Evolutionary conservation across 2,113 vertebrate species (phyloP).

Genomic region (Dasyornis broadbenti): DNA sequence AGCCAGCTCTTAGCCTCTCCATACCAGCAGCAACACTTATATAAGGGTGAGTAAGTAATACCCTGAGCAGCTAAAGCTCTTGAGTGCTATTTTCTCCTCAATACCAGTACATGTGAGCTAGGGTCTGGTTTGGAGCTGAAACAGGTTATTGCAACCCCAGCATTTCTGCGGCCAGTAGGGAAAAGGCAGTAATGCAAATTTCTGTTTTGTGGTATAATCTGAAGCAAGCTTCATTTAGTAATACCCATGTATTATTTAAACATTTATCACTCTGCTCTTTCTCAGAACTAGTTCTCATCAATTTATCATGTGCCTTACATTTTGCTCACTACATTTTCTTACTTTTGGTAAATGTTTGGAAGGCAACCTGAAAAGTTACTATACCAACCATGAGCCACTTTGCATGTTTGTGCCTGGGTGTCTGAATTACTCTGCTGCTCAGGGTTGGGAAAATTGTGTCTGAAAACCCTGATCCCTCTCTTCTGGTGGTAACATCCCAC

Average conservation of each 20-base stretch:
- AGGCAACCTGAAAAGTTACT: background rate
- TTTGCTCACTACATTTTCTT: slow-evolving; percentile 17
- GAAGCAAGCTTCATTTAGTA: slow-evolving; percentile 7
- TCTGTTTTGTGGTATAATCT: background rate
- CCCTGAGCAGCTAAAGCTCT: background rate
- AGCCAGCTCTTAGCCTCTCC: background rate
- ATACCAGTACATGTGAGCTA: background rate
- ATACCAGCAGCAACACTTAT: background rate
- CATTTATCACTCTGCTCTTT: slow-evolving; percentile 51
- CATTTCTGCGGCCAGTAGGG: background rate
- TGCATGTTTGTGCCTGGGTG: background rate
- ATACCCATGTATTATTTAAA: slow-evolving; percentile 43
- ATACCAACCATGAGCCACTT: background rate
- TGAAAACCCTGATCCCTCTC: background rate
- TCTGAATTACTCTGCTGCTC: background rate
- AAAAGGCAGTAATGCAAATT: background rate
- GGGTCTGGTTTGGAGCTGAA: background rate
- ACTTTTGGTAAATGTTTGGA: slow-evolving; percentile 18
- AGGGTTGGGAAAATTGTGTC: background rate
- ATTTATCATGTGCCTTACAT: slow-evolving; percentile 59
- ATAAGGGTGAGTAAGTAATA: background rate
- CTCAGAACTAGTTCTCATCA: slow-evolving; percentile 51
- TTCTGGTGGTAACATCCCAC: background rate
- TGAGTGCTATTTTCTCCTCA: background rate
- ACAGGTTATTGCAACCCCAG: background rate